A percentile compares a stretch with the other conserved stretches of the same genome.
Conservation (phyloP, 2,797 vertebrate species). For the Melanotaenia boesemani region DNA sequence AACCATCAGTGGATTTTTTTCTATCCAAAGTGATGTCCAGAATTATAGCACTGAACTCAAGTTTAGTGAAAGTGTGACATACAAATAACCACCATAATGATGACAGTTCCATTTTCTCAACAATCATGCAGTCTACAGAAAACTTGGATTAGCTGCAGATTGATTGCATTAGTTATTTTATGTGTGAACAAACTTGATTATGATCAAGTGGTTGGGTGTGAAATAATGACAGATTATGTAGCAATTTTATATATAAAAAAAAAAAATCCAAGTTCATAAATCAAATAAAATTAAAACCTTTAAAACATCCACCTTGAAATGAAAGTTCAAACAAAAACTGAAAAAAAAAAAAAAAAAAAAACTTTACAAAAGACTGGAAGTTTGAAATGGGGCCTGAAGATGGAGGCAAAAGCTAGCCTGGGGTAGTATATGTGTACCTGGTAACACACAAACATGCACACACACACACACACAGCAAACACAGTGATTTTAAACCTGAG, state of each 20-base stretch:
- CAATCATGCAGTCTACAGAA: neutral
- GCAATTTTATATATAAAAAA: neutral
- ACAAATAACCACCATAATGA: neutral
- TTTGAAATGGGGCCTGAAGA: neutral
- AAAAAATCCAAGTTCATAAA: neutral
- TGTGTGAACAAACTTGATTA: neutral
- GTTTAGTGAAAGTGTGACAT: neutral
- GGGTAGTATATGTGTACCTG: neutral
- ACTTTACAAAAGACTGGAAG: neutral
- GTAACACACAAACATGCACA: neutral
- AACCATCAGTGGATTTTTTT: neutral
- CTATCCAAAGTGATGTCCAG: neutral
- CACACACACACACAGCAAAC: neutral
- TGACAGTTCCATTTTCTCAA: neutral
- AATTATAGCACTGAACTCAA: too few relatives aligned
- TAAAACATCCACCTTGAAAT: neutral
- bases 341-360: neutral
- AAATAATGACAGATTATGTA: neutral
- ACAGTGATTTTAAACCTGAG: neutral
- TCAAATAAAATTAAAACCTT: neutral
- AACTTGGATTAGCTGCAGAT: neutral
- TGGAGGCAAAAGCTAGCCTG: neutral
- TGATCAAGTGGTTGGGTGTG: neutral
- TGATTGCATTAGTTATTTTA: neutral
- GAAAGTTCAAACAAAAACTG: neutral